phyloP scores from a whole-genome alignment of 2,888 invertebrate genomes.

The Drosophila formosana region DNA sequence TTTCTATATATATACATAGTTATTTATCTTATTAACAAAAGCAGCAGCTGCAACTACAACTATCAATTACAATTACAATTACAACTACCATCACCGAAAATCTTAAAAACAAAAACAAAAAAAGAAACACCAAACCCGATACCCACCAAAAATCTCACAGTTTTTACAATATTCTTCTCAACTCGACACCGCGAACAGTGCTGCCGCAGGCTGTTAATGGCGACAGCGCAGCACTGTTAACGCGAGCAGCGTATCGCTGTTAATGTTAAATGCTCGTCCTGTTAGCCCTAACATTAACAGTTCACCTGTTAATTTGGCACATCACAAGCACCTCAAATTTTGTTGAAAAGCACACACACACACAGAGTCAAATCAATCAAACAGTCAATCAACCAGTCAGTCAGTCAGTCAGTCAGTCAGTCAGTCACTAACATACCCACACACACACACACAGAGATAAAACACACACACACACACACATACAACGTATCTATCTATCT shows the following conservation, averaged over 20 bases:
- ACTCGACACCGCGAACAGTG: conserved; percentile 27
- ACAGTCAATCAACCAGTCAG: conserved; percentile 21
- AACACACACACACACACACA: conserved; percentile 17
- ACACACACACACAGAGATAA: conserved; percentile 8
- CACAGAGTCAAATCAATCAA: conserved; percentile 13
- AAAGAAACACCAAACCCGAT: conserved; percentile 2
- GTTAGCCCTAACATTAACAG: conserved; percentile 26
- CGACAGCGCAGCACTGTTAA: conserved; percentile 40
- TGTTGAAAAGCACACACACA: conserved; percentile 44
- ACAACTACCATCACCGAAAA: conserved; percentile 38
- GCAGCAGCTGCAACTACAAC: conserved; percentile 37
- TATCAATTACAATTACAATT: conserved; percentile 22
- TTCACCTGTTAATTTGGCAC: conserved; percentile 42
- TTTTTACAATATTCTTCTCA: conserved; percentile 30
- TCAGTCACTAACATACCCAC: conserved; percentile 15
- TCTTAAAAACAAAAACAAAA: background rate
- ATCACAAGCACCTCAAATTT: conserved; percentile 48
- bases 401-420: conserved; percentile 22
- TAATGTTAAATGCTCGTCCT: conserved; percentile 16
- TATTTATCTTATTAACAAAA: conserved; percentile 45
- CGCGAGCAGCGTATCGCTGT: conserved; percentile 18
- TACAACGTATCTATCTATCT: conserved; percentile 47
- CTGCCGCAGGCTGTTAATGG: conserved; percentile 21
- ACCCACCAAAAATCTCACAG: conserved; percentile 18
- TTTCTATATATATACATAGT: conserved; percentile 53